Evolutionary conservation across 1,140 invertebrate genomes (phyloP), one percentile per base, ranked within the genome.

Genomic region (Ostrea edulis): DNA sequence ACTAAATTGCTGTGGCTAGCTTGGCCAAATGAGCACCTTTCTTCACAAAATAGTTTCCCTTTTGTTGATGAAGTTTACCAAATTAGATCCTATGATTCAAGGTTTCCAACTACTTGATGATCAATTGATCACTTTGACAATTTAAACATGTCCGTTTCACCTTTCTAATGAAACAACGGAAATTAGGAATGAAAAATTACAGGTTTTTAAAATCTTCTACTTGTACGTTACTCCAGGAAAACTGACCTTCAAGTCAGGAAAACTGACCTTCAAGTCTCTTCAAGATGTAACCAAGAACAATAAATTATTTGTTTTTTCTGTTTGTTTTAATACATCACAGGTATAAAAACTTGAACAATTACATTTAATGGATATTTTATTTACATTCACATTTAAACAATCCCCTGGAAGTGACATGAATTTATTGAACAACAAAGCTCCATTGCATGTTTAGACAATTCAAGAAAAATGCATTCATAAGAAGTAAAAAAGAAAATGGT

Each of bases 71-170:
- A 65, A 82, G 81, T 87, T 87, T 87, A 86, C 84, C 58, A 84
- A 88, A 86, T 89, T 89, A 84, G 81, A 20, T 71, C 55, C 86
- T 85, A 87, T 89, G 87, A 87, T 77, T 25, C 25, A 87, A 81
- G 85, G 89, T 86, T 89, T 87, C 86, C 55, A 65, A 89, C 82
- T 82, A 82, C 68, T 89, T 87, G 84, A 89, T 87, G 86, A 89
- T 89, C 86, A 87, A 89, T 89, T 89, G 77, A 89, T 89, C 89
- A 89, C 85, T n/a, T 68, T 89, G 89, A 89, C 89, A 89, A 68
- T 89, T 89, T 89, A 86, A 89, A 82, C 62, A 88, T 68, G n/a
- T 85, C 12, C 51, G 22, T 85, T 85, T 54, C 22, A 52, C 20
- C 54, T 85, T 25, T 20, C 53, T 22, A 85, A 85, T 54, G 51